Percentiles rank a stretch among this genome's conserved stretches.
Evolutionary conservation across 2,797 vertebrate genomes (phyloP).

Genomic region (Bryconaethiops microstoma): DNA sequence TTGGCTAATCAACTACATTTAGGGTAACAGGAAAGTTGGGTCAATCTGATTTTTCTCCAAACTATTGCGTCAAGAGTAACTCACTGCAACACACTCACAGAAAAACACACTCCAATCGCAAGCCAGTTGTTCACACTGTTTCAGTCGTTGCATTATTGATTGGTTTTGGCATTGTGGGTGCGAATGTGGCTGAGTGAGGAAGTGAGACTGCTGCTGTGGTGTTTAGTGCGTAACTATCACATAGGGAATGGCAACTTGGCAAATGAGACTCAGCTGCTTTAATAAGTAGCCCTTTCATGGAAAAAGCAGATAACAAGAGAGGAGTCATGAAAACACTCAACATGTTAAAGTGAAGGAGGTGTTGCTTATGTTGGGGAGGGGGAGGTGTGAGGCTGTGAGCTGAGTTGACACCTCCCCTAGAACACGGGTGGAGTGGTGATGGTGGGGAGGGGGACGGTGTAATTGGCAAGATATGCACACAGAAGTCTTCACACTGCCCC

Average conservation of each 20-base stretch:
- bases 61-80: not conserved
- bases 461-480: constrained; percentile 29
- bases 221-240: constrained; percentile 51
- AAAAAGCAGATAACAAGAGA: constrained; percentile 58
- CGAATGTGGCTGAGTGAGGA: constrained; percentile 6
- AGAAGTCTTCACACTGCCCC: constrained; percentile 41
- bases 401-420: constrained; percentile 48
- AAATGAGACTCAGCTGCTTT: constrained; percentile 53
- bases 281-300: constrained; percentile 56
- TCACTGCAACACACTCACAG: not conserved
- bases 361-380: constrained; percentile 26
- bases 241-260: constrained; percentile 55
- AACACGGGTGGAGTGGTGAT: constrained; percentile 23
- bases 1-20: not conserved
- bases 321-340: constrained; percentile 54
- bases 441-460: not conserved
- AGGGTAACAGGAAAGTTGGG: not conserved
- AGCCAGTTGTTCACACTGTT: constrained; percentile 9
- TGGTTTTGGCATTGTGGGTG: constrained; percentile 22
- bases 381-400: constrained; percentile 49
- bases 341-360: constrained; percentile 46
- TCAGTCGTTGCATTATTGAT: constrained; percentile 28
- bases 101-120: not conserved
- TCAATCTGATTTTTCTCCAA: not conserved
- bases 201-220: constrained; percentile 16